Percentiles rank a stretch among this genome's conserved stretches.
phyloP scores from a whole-genome alignment of 2,888 invertebrate genomes.

The Pseudanteris insignis region DNA sequence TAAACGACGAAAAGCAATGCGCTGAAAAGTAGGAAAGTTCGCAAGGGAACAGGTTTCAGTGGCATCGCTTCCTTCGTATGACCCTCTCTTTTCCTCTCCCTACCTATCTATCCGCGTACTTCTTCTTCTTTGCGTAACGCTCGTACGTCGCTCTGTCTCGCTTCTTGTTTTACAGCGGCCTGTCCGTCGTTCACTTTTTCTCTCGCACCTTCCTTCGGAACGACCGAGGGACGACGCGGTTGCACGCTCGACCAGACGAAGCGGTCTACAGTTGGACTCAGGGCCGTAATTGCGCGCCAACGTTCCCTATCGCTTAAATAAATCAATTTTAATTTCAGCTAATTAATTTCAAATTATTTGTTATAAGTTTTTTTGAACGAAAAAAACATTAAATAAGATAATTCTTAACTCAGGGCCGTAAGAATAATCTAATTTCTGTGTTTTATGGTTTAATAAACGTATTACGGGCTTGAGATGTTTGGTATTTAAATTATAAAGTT shows the following conservation, averaged over 20 bases:
- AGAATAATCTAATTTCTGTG: too few relatives aligned
- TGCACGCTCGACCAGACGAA: slow-evolving; percentile 57
- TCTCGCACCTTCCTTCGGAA: slow-evolving; percentile 40
- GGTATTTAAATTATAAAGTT: too few relatives aligned
- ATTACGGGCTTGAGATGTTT: too few relatives aligned
- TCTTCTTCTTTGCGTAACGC: slow-evolving; percentile 46
- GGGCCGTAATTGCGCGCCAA: slow-evolving; percentile 46
- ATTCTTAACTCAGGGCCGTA: too few relatives aligned
- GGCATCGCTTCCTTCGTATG: slow-evolving; percentile 44
- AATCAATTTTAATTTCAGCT: too few relatives aligned
- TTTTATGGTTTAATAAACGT: too few relatives aligned
- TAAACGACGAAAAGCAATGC: slow-evolving; percentile 50
- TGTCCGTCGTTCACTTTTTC: slow-evolving; percentile 49
- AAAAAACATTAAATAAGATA: too few relatives aligned
- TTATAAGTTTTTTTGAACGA: too few relatives aligned
- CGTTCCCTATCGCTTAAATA: too few relatives aligned
- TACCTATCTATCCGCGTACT: slow-evolving; percentile 29
- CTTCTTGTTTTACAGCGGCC: slow-evolving; percentile 42
- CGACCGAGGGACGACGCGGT: slow-evolving; percentile 46
- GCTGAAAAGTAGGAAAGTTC: slow-evolving; percentile 58
- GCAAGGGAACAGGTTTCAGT: slow-evolving; percentile 64
- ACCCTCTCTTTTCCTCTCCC: slow-evolving; percentile 39
- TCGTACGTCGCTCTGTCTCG: slow-evolving; percentile 44
- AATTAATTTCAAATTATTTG: too few relatives aligned
- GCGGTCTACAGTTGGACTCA: slow-evolving; percentile 56